These are phyloP conservation scores for Gonatopus flavifemur DNA, from an alignment of 1,140 invertebrate species.

Conservation along the genomic window DNA sequence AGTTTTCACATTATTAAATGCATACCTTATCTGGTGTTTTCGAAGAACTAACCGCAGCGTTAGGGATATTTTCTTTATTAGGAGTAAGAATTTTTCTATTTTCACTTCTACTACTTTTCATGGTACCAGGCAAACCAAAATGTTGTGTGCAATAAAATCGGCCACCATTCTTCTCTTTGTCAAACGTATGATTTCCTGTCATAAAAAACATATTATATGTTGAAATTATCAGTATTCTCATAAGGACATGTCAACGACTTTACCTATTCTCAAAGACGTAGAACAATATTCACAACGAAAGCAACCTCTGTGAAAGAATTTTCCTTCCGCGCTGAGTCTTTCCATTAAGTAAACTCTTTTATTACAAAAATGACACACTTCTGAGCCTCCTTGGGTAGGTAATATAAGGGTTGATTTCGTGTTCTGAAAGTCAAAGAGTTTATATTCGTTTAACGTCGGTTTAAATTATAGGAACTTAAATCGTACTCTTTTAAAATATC, in stretches of 20 bases:
- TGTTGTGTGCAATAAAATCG: conserved; percentile 84
- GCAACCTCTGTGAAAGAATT: conserved; percentile 84
- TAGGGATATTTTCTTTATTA: conserved; percentile 57
- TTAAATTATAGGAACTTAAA: too few relatives aligned
- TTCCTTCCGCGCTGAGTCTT: conserved; percentile 79
- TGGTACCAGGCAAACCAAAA: conserved; percentile 65
- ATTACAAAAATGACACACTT: conserved; percentile 84
- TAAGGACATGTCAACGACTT: conserved; percentile 12
- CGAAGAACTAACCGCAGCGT: conserved; percentile 33
- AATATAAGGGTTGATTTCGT: conserved; percentile 63
- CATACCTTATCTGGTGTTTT: conserved; percentile 50
- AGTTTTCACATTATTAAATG: conserved; percentile 11
- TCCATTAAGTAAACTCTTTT: conserved; percentile 89
- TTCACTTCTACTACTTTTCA: conserved; percentile 50
- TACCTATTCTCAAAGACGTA: conserved; percentile 69
- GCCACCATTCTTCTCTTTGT: conserved; percentile 71
- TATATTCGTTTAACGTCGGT: too few relatives aligned
- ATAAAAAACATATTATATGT: conserved; percentile 3
- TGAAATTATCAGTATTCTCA: background rate
- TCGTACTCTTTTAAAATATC: background rate
- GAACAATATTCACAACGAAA: conserved; percentile 78
- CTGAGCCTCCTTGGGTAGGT: conserved; percentile 68
- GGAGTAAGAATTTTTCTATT: conserved; percentile 43
- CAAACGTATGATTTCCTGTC: conserved; percentile 71
- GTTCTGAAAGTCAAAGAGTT: conserved; percentile 55